These are phyloP conservation scores for Aethina tumida DNA, from an alignment of 1,140 invertebrate genomes.

Conservation along the genomic window DNA sequence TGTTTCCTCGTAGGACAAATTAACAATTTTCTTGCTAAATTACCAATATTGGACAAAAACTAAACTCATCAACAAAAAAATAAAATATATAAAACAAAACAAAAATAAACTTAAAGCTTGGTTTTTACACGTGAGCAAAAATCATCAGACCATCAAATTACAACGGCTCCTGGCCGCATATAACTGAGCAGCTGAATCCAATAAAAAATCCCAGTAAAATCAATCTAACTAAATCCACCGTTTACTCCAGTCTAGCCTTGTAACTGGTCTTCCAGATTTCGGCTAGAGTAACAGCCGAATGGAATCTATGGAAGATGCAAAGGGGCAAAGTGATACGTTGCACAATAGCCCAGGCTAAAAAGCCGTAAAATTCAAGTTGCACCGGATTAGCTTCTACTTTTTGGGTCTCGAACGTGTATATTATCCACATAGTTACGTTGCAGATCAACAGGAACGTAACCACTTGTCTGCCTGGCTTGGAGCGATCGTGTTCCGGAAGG, in stretches of 20 bases:
- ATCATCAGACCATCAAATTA: constrained; percentile 15
- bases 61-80: constrained; percentile 4
- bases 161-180: neutral
- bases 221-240: neutral
- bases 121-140: constrained; percentile 19
- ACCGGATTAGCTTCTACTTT: constrained; percentile 86
- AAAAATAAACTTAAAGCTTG: constrained; percentile 5
- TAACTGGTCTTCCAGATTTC: constrained; percentile 98
- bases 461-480: constrained; percentile 88
- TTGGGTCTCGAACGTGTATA: constrained; percentile 93
- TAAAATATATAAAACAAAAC: constrained; percentile 6
- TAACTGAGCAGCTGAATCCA: neutral
- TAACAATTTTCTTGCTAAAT: constrained; percentile 7
- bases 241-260: constrained; percentile 76
- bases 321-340: constrained; percentile 87
- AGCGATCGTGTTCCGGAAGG: constrained; percentile 80
- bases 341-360: constrained; percentile 88
- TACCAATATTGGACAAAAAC: constrained; percentile 6
- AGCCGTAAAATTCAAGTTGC: constrained; percentile 88
- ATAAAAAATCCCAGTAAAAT: neutral
- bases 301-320: constrained; percentile 95
- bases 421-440: constrained; percentile 91
- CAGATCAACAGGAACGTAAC: constrained; percentile 92
- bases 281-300: constrained; percentile 91
- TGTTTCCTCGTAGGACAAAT: no score